These are phyloP conservation scores for Xenopus tropicalis DNA, from an alignment of 2,113 vertebrate genomes.

Conservation along the genomic window UCB_Xtro_10.0 CM004447.2:12336501-12337000, in stretches of 20 bases:
- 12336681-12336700: slow-evolving; percentile 60
- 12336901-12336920: no score
- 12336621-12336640: slow-evolving; percentile 76
- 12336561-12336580: slow-evolving; percentile 90
- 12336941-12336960: no score
- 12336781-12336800: no score
- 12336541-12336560: slow-evolving; percentile 93
- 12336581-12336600: slow-evolving; percentile 93
- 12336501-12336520: slow-evolving; percentile 88
- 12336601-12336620: slow-evolving; percentile 83
- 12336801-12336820: no score
- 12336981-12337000: no score
- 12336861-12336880: no score
- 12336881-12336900: no score
- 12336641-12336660: slow-evolving; percentile 70
- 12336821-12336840: no score
- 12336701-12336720: slow-evolving; percentile 60
- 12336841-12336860: no score
- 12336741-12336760: slow-evolving; percentile 40
- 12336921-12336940: no score
- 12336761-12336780: no score
- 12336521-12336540: slow-evolving; percentile 84
- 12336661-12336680: slow-evolving; percentile 63
- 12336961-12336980: no score
- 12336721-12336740: slow-evolving; percentile 55